Conservation (phyloP, 2,888 invertebrate species). For the Tiliacea citrago region DNA sequence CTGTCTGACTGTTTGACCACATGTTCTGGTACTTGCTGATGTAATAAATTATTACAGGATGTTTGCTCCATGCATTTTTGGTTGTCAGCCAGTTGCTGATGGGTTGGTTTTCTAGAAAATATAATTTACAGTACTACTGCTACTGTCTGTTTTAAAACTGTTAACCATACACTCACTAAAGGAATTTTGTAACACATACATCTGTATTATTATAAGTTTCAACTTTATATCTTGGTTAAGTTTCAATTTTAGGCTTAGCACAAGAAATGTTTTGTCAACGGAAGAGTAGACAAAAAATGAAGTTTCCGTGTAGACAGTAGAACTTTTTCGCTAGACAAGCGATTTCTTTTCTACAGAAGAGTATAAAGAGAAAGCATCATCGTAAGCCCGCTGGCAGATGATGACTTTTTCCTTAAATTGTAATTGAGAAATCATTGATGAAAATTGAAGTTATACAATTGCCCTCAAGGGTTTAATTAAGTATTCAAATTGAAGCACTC, state of each 20-base stretch:
- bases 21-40: conserved; percentile 15
- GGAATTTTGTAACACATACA: background rate
- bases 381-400: no score
- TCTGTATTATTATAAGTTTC: background rate
- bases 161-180: background rate
- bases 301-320: no score
- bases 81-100: background rate
- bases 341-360: no score
- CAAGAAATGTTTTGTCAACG: no score
- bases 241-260: background rate
- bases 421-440: background rate
- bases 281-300: no score
- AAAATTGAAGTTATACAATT: background rate
- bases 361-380: no score
- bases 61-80: background rate
- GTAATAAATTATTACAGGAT: conserved; percentile 20
- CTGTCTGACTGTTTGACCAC: conserved; percentile 45
- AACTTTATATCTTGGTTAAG: background rate
- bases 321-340: no score
- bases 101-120: conserved; percentile 9
- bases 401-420: background rate
- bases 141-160: background rate
- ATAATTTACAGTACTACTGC: background rate
- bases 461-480: background rate
- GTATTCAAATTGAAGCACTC: background rate